phyloP scores from a whole-genome alignment of 2,888 invertebrate species.

The Polyommatus iphigenia region DNA sequence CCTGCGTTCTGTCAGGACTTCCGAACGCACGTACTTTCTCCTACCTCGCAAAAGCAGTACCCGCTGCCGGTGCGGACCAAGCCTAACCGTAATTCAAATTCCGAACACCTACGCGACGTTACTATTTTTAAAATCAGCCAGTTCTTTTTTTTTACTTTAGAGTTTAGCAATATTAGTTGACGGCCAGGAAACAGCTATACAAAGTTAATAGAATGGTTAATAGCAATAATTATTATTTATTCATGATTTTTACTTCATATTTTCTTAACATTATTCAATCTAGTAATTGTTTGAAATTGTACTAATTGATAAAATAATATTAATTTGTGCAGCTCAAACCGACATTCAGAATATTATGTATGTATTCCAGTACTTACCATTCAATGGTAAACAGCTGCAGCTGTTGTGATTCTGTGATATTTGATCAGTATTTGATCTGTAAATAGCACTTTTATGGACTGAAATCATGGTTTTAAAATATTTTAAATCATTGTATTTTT shows the following conservation, averaged over 20 bases:
- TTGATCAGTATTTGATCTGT: conserved; percentile 33
- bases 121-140: conserved; percentile 18
- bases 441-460: conserved; percentile 31
- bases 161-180: not conserved
- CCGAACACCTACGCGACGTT: not conserved
- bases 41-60: conserved; percentile 72
- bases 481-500: conserved; percentile 33
- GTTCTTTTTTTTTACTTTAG: not conserved
- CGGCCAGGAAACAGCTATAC: not conserved
- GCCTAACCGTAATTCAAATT: conserved; percentile 48
- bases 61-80: conserved; percentile 73
- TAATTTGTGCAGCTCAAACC: not conserved
- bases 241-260: not conserved
- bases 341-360: not conserved
- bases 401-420: conserved; percentile 34
- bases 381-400: not conserved
- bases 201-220: not conserved
- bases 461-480: conserved; percentile 34
- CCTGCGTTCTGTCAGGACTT: conserved; percentile 87
- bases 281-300: not conserved
- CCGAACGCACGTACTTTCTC: conserved; percentile 85
- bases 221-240: not conserved
- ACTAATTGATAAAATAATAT: not conserved
- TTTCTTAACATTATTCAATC: not conserved
- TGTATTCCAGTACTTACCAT: not conserved